Evolutionary conservation across 2,888 invertebrate genomes (phyloP).

Genomic region (Apamea anceps): DNA sequence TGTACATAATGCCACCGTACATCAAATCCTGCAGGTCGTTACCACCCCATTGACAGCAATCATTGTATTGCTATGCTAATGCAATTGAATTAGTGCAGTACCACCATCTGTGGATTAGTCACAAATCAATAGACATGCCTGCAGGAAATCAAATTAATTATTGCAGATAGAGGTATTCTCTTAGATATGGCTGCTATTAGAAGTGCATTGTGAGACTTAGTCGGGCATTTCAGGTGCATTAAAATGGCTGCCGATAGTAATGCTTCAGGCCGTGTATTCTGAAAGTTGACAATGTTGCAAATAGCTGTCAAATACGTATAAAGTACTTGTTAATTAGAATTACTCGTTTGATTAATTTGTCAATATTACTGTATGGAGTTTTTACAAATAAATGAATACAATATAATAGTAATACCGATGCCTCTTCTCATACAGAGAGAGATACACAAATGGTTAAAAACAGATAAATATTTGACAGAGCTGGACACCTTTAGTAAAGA

Average conservation of each 20-base stretch:
- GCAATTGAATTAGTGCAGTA: constrained; percentile 54
- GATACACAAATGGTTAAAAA: background rate
- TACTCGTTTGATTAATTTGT: background rate
- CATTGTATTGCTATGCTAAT: constrained; percentile 51
- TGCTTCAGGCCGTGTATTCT: background rate
- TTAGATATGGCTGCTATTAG: constrained; percentile 13
- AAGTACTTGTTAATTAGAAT: background rate
- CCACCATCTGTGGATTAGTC: constrained; percentile 46
- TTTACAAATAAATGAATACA: background rate
- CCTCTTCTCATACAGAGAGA: too few species aligned
- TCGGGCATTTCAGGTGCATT: background rate
- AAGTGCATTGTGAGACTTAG: background rate
- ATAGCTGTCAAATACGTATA: background rate
- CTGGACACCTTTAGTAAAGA: too few species aligned
- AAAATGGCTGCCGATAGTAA: background rate
- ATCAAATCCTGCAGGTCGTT: constrained; percentile 18
- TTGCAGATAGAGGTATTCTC: constrained; percentile 23
- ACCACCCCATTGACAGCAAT: constrained; percentile 18
- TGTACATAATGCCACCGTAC: background rate
- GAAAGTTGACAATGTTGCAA: background rate
- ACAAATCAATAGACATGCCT: constrained; percentile 53
- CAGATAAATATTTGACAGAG: background rate
- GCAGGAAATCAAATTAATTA: constrained; percentile 60
- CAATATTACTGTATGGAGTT: background rate
- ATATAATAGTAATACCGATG: too few species aligned